Evolutionary conservation across 2,888 invertebrate genomes (phyloP).

Genomic region (Hemaris fuciformis): DNA sequence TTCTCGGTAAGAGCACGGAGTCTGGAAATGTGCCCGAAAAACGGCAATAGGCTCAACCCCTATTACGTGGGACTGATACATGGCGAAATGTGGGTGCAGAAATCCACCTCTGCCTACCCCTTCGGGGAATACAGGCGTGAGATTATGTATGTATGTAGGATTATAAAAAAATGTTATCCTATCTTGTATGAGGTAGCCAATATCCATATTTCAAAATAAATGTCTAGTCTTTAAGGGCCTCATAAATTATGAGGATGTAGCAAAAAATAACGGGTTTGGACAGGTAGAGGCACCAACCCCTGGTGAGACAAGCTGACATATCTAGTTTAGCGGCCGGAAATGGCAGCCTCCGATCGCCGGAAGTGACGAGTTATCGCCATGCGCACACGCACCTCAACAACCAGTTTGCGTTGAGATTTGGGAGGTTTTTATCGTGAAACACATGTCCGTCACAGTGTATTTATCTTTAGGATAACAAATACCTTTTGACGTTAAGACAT

Average conservation of each 20-base stretch:
- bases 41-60: no score
- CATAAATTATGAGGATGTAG: neutral
- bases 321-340: slow-evolving; percentile 54
- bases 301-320: slow-evolving; percentile 30
- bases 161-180: no score
- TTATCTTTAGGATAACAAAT: neutral
- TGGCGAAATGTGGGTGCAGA: no score
- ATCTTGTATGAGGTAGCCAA: neutral
- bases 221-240: neutral
- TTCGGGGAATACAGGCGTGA: no score
- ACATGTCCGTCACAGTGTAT: neutral
- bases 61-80: no score
- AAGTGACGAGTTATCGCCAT: slow-evolving; percentile 37
- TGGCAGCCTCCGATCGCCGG: slow-evolving; percentile 47
- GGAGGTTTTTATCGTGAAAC: neutral
- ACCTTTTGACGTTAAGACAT: neutral
- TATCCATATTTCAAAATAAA: neutral
- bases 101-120: no score
- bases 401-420: neutral
- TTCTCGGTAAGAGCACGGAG: no score
- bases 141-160: no score
- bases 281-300: neutral
- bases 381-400: slow-evolving; percentile 16
- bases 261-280: neutral
- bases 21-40: no score